Conservation (phyloP, 2,888 invertebrate species). For the Latheticus oryzae region DNA sequence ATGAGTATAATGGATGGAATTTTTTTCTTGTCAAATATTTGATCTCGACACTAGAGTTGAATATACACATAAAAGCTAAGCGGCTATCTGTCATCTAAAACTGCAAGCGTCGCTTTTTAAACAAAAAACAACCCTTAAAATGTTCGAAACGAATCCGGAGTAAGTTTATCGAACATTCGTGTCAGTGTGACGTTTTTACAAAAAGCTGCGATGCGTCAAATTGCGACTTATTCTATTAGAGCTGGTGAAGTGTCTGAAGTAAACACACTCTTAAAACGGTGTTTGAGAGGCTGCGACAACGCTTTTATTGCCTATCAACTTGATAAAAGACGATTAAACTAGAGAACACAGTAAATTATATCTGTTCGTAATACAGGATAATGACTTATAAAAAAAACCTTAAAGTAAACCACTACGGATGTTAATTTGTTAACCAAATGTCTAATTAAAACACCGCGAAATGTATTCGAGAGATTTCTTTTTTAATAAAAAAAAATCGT, state of each 20-base stretch:
- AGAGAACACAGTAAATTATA: too few relatives aligned
- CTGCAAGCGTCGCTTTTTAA: constrained; percentile 8
- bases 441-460: background rate
- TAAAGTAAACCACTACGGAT: too few relatives aligned
- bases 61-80: constrained; percentile 23
- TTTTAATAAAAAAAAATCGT: constrained; percentile 1
- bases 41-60: constrained; percentile 17
- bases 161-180: constrained; percentile 15
- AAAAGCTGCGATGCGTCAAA: constrained; percentile 13
- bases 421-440: too few relatives aligned
- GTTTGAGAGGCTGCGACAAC: constrained; percentile 5
- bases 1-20: constrained; percentile 55
- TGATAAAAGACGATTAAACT: too few relatives aligned
- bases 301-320: constrained; percentile 25
- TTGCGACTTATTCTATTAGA: constrained; percentile 20
- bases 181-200: constrained; percentile 5
- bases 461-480: background rate
- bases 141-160: background rate
- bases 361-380: too few relatives aligned
- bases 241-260: constrained; percentile 4
- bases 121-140: constrained; percentile 3
- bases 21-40: constrained; percentile 49
- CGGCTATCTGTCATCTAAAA: constrained; percentile 23
- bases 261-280: constrained; percentile 23
- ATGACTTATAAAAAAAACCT: too few relatives aligned